phyloP scores from a whole-genome alignment of 2,888 invertebrate species.

The Leptothorax acervorum region DNA sequence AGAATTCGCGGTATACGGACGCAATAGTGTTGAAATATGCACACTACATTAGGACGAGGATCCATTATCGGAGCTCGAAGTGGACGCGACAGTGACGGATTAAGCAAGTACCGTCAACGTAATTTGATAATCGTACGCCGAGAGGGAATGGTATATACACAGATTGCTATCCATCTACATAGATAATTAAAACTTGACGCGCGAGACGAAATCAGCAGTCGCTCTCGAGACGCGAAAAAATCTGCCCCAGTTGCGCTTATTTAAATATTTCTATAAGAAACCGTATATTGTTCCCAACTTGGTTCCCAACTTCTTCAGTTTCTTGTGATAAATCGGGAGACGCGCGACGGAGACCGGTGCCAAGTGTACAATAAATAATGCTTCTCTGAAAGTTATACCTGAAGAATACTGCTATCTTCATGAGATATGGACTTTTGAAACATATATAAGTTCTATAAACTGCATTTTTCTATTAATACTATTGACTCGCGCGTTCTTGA shows the following conservation, averaged over 20 bases:
- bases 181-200: background rate
- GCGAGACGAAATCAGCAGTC: background rate
- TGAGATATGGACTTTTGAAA: constrained; percentile 17
- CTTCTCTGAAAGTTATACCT: constrained; percentile 6
- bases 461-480: background rate
- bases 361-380: constrained; percentile 32
- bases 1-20: background rate
- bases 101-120: constrained; percentile 9
- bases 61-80: constrained; percentile 38
- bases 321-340: constrained; percentile 41
- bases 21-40: background rate
- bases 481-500: background rate
- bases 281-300: constrained; percentile 12
- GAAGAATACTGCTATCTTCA: background rate
- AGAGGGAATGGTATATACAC: background rate
- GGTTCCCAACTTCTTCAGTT: constrained; percentile 17
- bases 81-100: constrained; percentile 40
- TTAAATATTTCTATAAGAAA: constrained; percentile 41
- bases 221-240: constrained; percentile 1
- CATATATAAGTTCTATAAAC: background rate
- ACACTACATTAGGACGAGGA: constrained; percentile 5
- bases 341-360: background rate
- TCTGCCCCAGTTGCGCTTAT: constrained; percentile 10
- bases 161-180: constrained; percentile 1
- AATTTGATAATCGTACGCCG: constrained; percentile 32